phyloP scores from a whole-genome alignment of 92 coral and sea anemone species.

The Parazoanthus atlanticus region DNA sequence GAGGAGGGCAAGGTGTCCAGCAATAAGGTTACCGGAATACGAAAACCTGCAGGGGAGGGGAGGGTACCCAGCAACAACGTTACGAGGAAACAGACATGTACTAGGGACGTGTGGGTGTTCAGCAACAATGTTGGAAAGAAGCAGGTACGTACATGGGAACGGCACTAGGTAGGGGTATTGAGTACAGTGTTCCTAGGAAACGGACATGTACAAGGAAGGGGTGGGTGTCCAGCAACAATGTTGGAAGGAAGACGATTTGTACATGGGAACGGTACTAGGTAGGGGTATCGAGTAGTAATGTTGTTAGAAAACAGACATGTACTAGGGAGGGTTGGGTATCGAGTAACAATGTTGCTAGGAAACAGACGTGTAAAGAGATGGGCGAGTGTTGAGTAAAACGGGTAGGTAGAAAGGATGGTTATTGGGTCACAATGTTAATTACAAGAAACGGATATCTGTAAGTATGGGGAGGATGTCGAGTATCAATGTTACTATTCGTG shows the following conservation, averaged over 20 bases:
- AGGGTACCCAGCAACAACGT: neutral
- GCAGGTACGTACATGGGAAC: neutral
- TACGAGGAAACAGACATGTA: neutral
- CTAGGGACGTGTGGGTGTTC: too few relatives aligned
- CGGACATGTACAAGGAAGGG: neutral
- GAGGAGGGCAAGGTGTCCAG: neutral
- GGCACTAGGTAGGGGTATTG: neutral
- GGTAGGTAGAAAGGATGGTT: too few relatives aligned
- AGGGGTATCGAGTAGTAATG: neutral
- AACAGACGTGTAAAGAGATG: neutral
- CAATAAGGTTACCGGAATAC: slow-evolving; percentile 48
- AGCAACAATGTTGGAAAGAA: neutral
- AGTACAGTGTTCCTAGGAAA: neutral
- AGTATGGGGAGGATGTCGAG: neutral
- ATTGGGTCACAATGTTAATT: neutral
- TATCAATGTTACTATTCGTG: neutral
- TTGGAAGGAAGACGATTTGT: neutral
- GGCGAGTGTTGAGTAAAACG: neutral
- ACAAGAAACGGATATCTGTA: neutral
- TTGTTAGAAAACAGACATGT: neutral
- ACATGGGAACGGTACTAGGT: neutral
- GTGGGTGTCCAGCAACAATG: neutral
- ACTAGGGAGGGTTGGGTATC: neutral
- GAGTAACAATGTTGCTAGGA: neutral
- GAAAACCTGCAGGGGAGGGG: slow-evolving; percentile 54